These are phyloP conservation scores for Myotis vivesi DNA, from an alignment of 2,797 vertebrate species.

Conservation along the genomic window DNA sequence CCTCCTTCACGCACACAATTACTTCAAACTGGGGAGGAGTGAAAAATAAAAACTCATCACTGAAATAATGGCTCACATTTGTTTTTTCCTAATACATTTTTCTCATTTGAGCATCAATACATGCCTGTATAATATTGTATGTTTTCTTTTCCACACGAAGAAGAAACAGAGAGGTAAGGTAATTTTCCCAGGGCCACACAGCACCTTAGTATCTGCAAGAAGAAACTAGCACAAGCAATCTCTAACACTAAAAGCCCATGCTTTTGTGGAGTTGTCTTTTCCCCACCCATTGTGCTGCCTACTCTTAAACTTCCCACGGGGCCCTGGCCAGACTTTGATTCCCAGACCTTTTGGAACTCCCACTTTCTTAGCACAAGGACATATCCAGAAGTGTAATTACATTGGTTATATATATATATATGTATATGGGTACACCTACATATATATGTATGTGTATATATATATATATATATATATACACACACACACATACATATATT, in stretches of 20 bases:
- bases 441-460: background rate
- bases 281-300: background rate
- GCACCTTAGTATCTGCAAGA: background rate
- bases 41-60: background rate
- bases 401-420: background rate
- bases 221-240: background rate
- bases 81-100: background rate
- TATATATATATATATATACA: accelerated
- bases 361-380: background rate
- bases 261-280: background rate
- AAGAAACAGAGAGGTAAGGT: slow-evolving; percentile 24
- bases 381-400: background rate
- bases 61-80: background rate
- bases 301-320: background rate
- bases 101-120: background rate
- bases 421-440: background rate
- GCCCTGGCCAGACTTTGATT: background rate
- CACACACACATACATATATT: background rate
- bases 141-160: background rate
- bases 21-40: background rate
- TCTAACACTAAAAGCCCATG: background rate
- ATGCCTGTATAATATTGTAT: background rate
- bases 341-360: background rate
- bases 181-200: background rate
- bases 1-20: background rate